phyloP scores from a whole-genome alignment of 2,113 vertebrate genomes.

The Thamnophis sirtalis region DNA sequence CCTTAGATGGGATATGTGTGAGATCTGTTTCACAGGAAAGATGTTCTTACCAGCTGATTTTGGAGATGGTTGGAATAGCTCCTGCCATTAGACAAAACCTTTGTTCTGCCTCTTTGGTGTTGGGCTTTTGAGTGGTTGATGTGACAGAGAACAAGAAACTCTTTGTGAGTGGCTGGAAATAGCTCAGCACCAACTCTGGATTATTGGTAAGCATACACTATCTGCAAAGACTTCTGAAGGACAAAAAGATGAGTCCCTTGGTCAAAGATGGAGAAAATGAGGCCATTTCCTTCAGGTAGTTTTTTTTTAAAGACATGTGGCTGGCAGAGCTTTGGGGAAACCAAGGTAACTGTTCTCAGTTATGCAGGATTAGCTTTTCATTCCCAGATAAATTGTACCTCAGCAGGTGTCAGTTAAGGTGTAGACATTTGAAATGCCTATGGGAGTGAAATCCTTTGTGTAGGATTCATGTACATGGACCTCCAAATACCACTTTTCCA shows the following conservation, averaged over 20 bases:
- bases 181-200: neutral
- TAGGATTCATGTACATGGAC: neutral
- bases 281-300: neutral
- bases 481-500: neutral
- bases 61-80: neutral
- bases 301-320: no score
- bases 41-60: neutral
- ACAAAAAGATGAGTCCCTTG: neutral
- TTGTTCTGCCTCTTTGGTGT: neutral
- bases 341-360: neutral
- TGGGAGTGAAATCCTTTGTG: neutral
- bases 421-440: neutral
- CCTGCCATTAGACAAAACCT: neutral
- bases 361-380: neutral
- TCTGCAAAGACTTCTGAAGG: neutral
- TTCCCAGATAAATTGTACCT: neutral
- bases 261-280: neutral
- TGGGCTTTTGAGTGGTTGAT: neutral
- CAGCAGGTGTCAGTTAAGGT: neutral
- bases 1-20: neutral
- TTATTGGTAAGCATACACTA: neutral
- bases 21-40: constrained; percentile 2
- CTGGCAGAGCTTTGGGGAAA: neutral
- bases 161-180: neutral
- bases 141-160: neutral